phyloP scores from a whole-genome alignment of 2,888 invertebrate genomes.

The Branchipolynoe longqiensis region DNA sequence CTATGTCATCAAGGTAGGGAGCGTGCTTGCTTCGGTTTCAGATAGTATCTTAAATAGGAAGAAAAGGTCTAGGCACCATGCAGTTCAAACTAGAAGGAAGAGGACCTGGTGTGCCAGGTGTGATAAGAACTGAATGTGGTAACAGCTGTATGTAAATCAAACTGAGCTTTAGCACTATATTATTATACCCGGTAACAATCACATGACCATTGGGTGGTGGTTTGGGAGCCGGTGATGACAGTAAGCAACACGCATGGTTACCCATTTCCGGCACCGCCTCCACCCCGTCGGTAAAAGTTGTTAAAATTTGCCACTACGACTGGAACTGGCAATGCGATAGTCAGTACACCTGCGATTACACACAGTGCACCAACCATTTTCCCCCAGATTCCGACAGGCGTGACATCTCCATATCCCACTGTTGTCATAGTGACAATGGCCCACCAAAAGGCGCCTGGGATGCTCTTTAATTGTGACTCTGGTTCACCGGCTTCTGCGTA shows the following conservation, averaged over 20 bases:
- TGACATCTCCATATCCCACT: constrained; percentile 72
- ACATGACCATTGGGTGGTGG: neutral
- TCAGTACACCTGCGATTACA: constrained; percentile 71
- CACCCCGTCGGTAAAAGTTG: constrained; percentile 72
- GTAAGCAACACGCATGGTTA: constrained; percentile 25
- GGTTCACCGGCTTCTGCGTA: constrained; percentile 77
- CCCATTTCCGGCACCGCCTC: constrained; percentile 64
- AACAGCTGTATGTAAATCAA: constrained; percentile 4
- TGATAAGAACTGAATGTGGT: constrained; percentile 22
- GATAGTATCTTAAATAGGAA: constrained; percentile 1
- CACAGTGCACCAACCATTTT: constrained; percentile 71
- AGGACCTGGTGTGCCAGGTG: neutral
- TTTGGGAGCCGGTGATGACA: constrained; percentile 25
- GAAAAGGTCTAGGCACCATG: constrained; percentile 14
- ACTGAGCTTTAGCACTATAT: neutral
- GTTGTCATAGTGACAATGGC: constrained; percentile 78
- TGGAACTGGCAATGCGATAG: constrained; percentile 73
- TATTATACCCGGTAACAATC: constrained; percentile 11
- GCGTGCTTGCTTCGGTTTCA: neutral
- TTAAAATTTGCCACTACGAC: constrained; percentile 73
- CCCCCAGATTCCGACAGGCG: constrained; percentile 71
- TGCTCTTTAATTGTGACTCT: constrained; percentile 75
- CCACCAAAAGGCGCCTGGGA: constrained; percentile 81
- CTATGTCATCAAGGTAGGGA: constrained; percentile 18
- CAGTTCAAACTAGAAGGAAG: neutral